A percentile compares a stretch with the other conserved stretches of the same genome.
Evolutionary conservation across 1,140 invertebrate species (phyloP).

Genomic region (Lepidurus packardi): DNA sequence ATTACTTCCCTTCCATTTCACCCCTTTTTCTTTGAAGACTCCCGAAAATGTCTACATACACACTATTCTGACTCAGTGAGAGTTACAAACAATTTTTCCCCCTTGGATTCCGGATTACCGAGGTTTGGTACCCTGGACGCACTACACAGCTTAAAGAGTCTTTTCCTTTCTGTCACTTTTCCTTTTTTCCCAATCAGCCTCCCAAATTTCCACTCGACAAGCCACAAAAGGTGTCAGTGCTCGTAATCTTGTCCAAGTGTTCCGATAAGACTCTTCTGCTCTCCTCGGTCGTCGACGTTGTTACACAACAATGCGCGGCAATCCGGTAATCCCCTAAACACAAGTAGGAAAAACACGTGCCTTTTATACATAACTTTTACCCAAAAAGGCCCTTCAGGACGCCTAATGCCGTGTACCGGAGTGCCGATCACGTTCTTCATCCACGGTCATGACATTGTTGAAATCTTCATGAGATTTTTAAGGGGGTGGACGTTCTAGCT

Average conservation of each 20-base stretch:
- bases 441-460: neutral
- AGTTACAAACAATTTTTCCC: too few species aligned
- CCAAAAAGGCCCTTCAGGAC: neutral
- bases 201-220: conserved; percentile 10
- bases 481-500: neutral
- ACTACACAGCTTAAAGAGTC: too few species aligned
- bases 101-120: too few species aligned
- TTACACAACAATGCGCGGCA: neutral
- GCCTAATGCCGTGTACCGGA: neutral
- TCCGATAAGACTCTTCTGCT: neutral
- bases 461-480: neutral
- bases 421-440: conserved; percentile 3
- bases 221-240: neutral
- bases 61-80: too few species aligned
- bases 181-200: neutral
- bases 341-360: neutral
- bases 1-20: neutral
- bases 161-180: too few species aligned
- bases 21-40: conserved; percentile 1
- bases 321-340: neutral
- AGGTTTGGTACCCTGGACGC: too few species aligned
- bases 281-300: neutral
- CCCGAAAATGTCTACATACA: neutral
- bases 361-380: neutral
- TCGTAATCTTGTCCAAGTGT: conserved; percentile 10